These are phyloP conservation scores for Meteorus colon DNA, from an alignment of 2,888 invertebrate genomes.

Conservation along the genomic window DNA sequence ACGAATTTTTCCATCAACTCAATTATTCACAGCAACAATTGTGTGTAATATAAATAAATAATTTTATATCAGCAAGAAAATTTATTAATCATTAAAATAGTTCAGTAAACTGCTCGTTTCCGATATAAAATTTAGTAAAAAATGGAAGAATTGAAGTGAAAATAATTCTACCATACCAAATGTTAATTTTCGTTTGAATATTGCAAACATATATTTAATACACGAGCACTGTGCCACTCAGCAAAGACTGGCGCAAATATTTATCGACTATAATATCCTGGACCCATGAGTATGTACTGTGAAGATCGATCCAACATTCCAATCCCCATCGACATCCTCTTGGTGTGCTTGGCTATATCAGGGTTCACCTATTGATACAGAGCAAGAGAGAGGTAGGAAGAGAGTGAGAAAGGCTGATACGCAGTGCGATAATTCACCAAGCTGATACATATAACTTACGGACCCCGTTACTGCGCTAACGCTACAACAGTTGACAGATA, in stretches of 20 bases:
- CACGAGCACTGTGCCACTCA: neutral
- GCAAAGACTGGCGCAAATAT: slow-evolving; percentile 30
- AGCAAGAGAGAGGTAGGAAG: neutral
- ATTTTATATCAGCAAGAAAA: too few species aligned
- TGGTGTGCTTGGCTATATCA: slow-evolving; percentile 19
- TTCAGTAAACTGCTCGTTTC: too few species aligned
- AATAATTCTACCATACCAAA: too few species aligned
- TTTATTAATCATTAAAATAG: too few species aligned
- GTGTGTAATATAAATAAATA: too few species aligned
- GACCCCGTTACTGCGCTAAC: slow-evolving; percentile 45
- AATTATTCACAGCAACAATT: too few species aligned
- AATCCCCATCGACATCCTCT: slow-evolving; percentile 18
- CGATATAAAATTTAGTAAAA: too few species aligned
- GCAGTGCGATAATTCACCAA: slow-evolving; percentile 63
- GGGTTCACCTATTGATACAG: neutral
- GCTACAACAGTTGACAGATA: slow-evolving; percentile 62
- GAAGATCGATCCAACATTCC: slow-evolving; percentile 38
- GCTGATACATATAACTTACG: slow-evolving; percentile 55
- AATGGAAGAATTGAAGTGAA: too few species aligned
- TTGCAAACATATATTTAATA: neutral
- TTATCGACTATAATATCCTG: slow-evolving; percentile 41
- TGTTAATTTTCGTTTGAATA: too few species aligned
- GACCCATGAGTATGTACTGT: slow-evolving; percentile 24
- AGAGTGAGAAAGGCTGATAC: slow-evolving; percentile 54
- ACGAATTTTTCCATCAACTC: too few species aligned